Evolutionary conservation across 2,797 vertebrate genomes (phyloP).

Genomic region (Cheirogaleus major): DNA sequence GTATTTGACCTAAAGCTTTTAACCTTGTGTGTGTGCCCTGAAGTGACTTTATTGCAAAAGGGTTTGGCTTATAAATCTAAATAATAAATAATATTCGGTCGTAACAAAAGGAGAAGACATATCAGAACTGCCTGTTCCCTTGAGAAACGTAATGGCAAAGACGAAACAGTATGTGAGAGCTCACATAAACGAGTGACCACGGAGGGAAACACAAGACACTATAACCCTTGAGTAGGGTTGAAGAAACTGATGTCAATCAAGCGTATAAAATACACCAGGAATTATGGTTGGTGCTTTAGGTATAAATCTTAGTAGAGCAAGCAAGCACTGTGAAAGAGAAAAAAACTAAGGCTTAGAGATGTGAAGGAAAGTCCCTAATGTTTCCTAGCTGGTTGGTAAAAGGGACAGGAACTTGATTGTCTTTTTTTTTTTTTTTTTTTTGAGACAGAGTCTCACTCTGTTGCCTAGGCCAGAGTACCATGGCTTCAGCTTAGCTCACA

Average conservation of each 20-base stretch:
- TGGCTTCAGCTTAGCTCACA: too few species aligned
- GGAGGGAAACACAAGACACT: fast-evolving
- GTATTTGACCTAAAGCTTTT: constrained; percentile 80
- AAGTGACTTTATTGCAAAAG: constrained; percentile 75
- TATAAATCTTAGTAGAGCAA: background rate
- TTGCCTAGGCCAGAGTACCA: too few species aligned
- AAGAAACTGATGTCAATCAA: background rate
- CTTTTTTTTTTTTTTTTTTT: too few species aligned
- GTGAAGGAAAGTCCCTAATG: too few species aligned
- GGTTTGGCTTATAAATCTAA: constrained; percentile 73
- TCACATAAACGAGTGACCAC: background rate
- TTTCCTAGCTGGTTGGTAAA: background rate
- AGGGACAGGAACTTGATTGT: fast-evolving
- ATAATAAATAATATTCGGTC: constrained; percentile 71
- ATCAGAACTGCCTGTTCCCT: constrained; percentile 61
- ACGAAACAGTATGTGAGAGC: background rate
- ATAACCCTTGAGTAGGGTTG: background rate
- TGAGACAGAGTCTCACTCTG: too few species aligned
- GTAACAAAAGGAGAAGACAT: constrained; percentile 15
- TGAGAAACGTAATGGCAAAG: constrained; percentile 25
- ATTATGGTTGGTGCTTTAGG: background rate
- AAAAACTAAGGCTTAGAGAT: background rate
- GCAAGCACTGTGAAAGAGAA: fast-evolving
- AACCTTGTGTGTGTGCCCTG: constrained; percentile 71
- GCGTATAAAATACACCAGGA: background rate